Evolutionary conservation across 2,797 vertebrate genomes (phyloP).

Genomic region (Hemitrygon akajei): DNA sequence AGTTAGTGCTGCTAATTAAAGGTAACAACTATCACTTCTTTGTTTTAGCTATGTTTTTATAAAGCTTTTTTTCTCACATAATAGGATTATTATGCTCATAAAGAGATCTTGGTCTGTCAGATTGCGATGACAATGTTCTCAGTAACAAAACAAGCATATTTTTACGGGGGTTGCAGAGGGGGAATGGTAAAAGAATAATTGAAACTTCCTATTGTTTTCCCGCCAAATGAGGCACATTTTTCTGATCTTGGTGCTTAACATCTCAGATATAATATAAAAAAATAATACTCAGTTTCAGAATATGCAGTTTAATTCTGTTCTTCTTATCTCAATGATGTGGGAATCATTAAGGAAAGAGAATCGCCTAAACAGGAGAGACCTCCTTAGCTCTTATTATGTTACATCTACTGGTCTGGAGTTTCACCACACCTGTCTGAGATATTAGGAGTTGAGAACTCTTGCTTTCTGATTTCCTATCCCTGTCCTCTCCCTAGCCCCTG

Average conservation of each 20-base stretch:
- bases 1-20: conserved; percentile 32
- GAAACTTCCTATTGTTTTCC: neutral
- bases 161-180: neutral
- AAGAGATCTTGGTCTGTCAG: neutral
- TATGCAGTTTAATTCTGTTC: too few species aligned
- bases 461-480: neutral
- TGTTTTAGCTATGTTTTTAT: neutral
- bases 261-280: neutral
- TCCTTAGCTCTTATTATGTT: neutral
- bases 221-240: neutral
- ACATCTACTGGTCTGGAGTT: neutral
- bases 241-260: neutral
- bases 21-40: neutral
- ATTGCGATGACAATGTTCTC: neutral
- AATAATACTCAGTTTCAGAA: too few species aligned
- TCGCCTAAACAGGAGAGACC: neutral
- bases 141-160: neutral
- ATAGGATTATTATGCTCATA: conserved; percentile 1
- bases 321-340: too few species aligned
- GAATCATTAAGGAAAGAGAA: neutral
- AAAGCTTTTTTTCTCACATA: conserved; percentile 1
- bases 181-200: too few species aligned
- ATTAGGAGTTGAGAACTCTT: neutral
- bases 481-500: neutral
- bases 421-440: neutral